Evolutionary conservation across 2,888 invertebrate species (phyloP).

Genomic region (Acanthoscelides obtectus): DNA sequence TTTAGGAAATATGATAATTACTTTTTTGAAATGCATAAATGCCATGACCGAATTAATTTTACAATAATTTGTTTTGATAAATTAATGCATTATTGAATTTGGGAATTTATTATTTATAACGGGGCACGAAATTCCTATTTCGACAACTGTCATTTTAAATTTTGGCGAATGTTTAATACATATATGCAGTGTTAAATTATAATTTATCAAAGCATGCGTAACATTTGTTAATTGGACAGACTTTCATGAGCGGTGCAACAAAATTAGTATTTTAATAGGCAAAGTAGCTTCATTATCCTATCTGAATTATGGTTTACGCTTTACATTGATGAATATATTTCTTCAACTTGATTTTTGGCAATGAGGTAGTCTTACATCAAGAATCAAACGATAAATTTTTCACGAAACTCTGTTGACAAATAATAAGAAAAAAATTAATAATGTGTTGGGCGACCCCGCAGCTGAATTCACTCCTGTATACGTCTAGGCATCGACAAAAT

Average conservation of each 20-base stretch:
- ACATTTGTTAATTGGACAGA: background rate
- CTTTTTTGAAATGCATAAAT: background rate
- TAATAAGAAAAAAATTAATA: no score
- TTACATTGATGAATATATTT: no score
- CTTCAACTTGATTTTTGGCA: no score
- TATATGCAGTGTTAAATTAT: background rate
- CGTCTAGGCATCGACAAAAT: no score
- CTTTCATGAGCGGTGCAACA: background rate
- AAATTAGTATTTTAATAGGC: background rate
- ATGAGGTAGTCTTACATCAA: no score
- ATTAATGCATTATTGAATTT: background rate
- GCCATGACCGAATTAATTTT: background rate
- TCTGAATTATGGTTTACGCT: background rate
- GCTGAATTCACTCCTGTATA: no score
- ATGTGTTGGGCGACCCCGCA: no score
- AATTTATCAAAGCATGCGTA: background rate
- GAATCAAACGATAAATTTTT: no score
- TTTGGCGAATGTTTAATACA: background rate
- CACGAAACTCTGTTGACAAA: no score
- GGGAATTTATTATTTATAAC: background rate
- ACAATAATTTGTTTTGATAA: background rate
- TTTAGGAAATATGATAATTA: background rate
- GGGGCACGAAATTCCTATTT: background rate
- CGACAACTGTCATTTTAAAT: background rate
- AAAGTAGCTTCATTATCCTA: background rate